Base-by-base conservation (phyloP, 2,797 vertebrate genomes). In the Enteromius afrohamiltoni region DNA sequence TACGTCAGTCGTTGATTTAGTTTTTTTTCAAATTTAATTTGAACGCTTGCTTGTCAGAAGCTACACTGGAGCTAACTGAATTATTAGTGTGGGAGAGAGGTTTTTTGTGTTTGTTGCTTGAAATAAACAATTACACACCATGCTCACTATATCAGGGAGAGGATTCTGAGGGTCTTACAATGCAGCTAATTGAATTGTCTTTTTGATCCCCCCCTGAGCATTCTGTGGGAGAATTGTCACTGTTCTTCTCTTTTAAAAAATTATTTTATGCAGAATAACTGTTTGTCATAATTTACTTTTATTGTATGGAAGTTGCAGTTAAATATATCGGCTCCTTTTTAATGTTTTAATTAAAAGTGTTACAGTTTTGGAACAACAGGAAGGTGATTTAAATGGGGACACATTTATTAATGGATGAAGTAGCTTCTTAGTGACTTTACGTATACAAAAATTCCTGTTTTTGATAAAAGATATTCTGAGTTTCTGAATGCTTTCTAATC, bases 381-480 rank as follows among this genome's bases (percentile, higher is more conserved):
- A 45, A 34, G 14, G 55, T 47, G 23, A 47, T 64, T 60, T 60
- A 26, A 26, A 60, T 42, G 2, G 4, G n/a, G 49, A 16, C 1
- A 47, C 0, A 19, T 77, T 8, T 31, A 49, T 65, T 47, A 14
- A 37, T 55, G 19, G 9, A 74, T 74, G 6, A 55, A 75, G 19
- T 9, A 4, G 17, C 11, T 19, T 40, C 14, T 53, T 26, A 19
- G 14, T 45, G 23, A 79, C 2, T 51, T 51, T 19, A 40, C 45
- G 47, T 45, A 40, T 69, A 7, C 65, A 23, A n/a, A 55, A 13
- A 34, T 19, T 55, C 1, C 40, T n/a, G 16, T 49, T 17, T 67
- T 68, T 1, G 4, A 11, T 11, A 31, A 29, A 71, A 77, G 8
- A 40, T 68, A 2, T 85, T 87, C 88, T 85, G 86, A 85, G 19